Evolutionary conservation across 2,797 vertebrate genomes (phyloP), one percentile per base, ranked within the genome.

Genomic region (Chelon labrosus): DNA sequence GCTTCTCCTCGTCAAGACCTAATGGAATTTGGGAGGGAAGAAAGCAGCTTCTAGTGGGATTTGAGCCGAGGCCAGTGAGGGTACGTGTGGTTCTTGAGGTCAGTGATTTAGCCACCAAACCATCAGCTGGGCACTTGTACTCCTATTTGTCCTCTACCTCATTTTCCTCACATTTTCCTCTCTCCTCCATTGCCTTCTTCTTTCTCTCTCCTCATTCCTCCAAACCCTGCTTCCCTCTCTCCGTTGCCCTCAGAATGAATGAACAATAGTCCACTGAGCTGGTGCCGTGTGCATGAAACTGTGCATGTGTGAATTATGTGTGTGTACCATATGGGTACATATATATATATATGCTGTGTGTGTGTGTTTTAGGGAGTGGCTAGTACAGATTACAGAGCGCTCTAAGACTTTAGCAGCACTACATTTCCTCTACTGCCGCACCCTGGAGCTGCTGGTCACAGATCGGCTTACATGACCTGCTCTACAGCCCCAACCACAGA

Each of bases 221-320:
- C 57, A 55, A 74, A 67, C 19, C 47, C 17, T 20, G 8, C 47
- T 5, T 70, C 77, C 70, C 63, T 84, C 75, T 69, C 69, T 62
- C 72, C 35, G 53, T 67, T 39, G 57, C 53, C 76, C 55, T 70
- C 75, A 70, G 70, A 68, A 89, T 90, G 84, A 90, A 90, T 89
- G 85, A 90, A 89, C 90, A 89, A 89, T 90, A 78, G 87, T 69
- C 78, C 20, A 73, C 75, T 85, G 83, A 88, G 86, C 80, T 44
- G 47, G 20, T 27, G 55, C 41, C 9, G 70, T 76, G 68, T 59
- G 73, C 37, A 38, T 44, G 22, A 17, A 53, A 60, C 65, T 42
- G 38, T 71, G 59, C 55, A 70, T 39, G 79, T 66, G 50, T 69
- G 82, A 54, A 41, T 72, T 83, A 64, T 25, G 4, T 60, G 50